phyloP scores from a whole-genome alignment of 1,140 invertebrate genomes.

The Nomia melanderi region DNA sequence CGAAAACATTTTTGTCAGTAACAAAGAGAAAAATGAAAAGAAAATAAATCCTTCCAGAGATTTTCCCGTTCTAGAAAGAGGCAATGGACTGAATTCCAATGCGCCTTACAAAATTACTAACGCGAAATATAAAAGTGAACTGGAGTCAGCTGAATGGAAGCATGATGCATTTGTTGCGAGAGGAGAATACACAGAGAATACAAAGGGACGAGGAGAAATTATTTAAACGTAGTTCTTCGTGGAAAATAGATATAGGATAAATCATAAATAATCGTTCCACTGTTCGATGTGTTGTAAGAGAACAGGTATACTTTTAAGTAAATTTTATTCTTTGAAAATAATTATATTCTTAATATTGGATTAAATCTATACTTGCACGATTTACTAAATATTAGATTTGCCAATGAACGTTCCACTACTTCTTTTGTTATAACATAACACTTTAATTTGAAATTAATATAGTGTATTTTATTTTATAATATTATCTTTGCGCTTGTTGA shows the following conservation, averaged over 20 bases:
- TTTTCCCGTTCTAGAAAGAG: not conserved
- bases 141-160: not conserved
- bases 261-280: not conserved
- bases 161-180: not conserved
- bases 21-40: not conserved
- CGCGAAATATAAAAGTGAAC: not conserved
- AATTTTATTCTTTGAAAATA: too few species aligned
- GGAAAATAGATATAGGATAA: not conserved
- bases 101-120: not conserved
- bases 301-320: not conserved
- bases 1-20: not conserved
- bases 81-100: conserved; percentile 7
- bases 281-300: not conserved
- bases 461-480: too few species aligned
- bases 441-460: too few species aligned
- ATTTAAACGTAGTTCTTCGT: not conserved
- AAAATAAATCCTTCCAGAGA: conserved; percentile 16
- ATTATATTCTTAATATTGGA: too few species aligned
- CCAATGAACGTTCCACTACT: too few species aligned
- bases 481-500: too few species aligned
- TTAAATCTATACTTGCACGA: too few species aligned
- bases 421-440: too few species aligned
- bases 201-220: not conserved
- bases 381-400: too few species aligned
- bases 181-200: not conserved